Conservation (phyloP, 2,113 vertebrate genomes). For the Aptenodytes forsteri region DNA sequence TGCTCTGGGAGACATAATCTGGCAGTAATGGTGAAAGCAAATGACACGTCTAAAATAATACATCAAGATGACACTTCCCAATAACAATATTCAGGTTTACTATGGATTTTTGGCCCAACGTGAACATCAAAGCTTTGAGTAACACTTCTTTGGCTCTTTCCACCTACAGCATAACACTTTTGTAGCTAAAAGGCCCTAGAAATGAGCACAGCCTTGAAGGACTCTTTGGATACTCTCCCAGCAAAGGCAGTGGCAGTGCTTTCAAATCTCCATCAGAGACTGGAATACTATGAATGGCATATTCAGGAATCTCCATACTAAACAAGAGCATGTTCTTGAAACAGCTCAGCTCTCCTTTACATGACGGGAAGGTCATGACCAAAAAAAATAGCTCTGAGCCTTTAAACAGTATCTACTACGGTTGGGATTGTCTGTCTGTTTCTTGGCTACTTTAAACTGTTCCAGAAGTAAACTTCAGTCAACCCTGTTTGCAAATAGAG, state of each 20-base stretch:
- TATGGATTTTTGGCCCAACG: neutral
- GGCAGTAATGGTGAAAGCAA: neutral
- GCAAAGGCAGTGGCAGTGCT: neutral
- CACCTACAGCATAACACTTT: neutral
- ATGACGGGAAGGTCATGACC: neutral
- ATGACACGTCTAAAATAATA: neutral
- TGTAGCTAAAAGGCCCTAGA: neutral
- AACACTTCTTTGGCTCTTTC: neutral
- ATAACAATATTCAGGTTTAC: neutral
- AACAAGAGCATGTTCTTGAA: neutral
- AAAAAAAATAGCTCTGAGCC: neutral
- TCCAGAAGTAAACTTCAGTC: neutral
- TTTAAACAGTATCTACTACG: neutral
- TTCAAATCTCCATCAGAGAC: neutral
- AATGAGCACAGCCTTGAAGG: neutral
- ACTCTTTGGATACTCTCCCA: neutral
- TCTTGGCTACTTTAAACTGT: neutral
- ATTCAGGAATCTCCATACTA: neutral
- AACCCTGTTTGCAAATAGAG: neutral
- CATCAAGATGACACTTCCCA: neutral
- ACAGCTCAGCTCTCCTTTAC: neutral
- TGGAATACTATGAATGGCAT: neutral
- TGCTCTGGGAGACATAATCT: neutral
- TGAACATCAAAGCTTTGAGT: neutral
- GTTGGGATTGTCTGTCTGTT: neutral